These are phyloP conservation scores for Catharus fuscescens DNA, from an alignment of 2,113 vertebrate genomes.

Conservation along the genomic window DNA sequence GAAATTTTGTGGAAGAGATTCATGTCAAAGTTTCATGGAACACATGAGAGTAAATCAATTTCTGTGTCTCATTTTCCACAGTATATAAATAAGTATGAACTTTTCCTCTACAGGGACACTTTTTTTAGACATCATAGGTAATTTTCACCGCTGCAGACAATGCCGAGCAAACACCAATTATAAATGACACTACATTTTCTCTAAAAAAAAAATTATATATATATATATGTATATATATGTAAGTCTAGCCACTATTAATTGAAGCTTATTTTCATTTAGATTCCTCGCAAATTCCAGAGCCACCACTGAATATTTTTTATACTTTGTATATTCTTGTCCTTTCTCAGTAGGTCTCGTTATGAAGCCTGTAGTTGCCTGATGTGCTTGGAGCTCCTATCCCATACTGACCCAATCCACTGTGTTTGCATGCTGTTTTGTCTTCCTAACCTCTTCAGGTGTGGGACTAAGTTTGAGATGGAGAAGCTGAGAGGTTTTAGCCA, in stretches of 20 bases:
- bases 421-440: background rate
- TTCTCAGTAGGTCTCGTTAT: background rate
- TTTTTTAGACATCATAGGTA: background rate
- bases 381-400: background rate
- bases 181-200: background rate
- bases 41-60: background rate
- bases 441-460: background rate
- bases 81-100: background rate
- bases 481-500: background rate
- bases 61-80: background rate
- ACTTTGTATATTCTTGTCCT: background rate
- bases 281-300: background rate
- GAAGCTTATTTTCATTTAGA: background rate
- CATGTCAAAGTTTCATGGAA: background rate
- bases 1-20: background rate
- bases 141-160: background rate
- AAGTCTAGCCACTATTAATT: background rate
- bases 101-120: background rate
- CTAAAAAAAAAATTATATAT: background rate
- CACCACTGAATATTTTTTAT: background rate
- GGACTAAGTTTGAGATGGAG: background rate
- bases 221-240: no score
- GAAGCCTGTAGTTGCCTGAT: background rate
- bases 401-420: fast-evolving
- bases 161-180: background rate